These are phyloP conservation scores for Ptychochromis oligacanthus DNA, from an alignment of 2,113 vertebrate genomes.

Conservation along the genomic window DNA sequence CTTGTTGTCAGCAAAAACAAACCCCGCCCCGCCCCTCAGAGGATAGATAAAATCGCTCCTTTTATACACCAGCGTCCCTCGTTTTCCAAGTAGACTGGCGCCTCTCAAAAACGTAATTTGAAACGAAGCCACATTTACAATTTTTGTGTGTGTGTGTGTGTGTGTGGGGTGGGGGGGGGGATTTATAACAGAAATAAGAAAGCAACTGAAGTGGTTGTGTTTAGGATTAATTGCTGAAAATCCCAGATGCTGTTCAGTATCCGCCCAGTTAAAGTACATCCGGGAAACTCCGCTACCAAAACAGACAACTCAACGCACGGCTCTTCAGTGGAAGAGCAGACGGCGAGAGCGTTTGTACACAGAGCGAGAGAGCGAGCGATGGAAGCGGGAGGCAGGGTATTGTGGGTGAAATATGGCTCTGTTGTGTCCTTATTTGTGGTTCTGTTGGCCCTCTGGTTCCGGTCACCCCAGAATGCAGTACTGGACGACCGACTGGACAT, in stretches of 20 bases:
- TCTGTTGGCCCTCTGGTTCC: constrained; percentile 78
- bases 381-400: constrained; percentile 57
- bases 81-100: neutral
- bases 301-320: neutral
- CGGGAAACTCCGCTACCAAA: neutral
- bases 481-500: constrained; percentile 79
- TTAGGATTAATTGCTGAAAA: neutral
- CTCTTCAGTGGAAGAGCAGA: neutral
- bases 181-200: neutral
- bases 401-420: constrained; percentile 76
- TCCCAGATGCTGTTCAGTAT: fast-evolving
- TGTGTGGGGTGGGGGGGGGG: fast-evolving
- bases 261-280: fast-evolving
- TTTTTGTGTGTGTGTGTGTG: too few species aligned
- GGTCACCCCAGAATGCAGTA: constrained; percentile 58
- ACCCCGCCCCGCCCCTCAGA: constrained; percentile 19
- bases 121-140: neutral
- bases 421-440: constrained; percentile 74
- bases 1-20: constrained; percentile 31
- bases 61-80: neutral
- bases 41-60: neutral
- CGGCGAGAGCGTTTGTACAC: neutral
- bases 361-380: constrained; percentile 30
- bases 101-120: neutral
- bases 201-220: fast-evolving